Percentiles rank a stretch among this genome's conserved stretches.
Conservation (phyloP, 2,113 vertebrate genomes). For the Gnathochromis pfefferi region DNA sequence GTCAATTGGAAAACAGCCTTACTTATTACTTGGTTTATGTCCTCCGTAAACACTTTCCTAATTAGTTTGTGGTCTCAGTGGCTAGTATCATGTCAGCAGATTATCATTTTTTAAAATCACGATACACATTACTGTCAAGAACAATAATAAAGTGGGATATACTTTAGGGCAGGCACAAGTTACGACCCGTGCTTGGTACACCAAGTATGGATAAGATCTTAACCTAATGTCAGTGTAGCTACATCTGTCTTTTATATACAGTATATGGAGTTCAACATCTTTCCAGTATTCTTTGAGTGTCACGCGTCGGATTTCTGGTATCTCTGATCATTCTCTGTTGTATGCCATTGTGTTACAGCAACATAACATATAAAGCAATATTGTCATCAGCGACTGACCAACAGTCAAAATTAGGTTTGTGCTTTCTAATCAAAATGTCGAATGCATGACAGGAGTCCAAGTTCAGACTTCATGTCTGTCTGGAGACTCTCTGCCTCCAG, state of each 20-base stretch:
- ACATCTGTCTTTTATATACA: background rate
- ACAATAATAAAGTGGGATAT: background rate
- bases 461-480: constrained; percentile 20
- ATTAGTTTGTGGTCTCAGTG: background rate
- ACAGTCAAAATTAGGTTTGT: background rate
- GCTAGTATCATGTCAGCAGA: background rate
- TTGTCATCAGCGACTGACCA: background rate
- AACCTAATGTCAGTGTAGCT: background rate
- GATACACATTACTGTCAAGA: background rate
- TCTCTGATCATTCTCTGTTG: background rate
- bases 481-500: background rate
- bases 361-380: background rate
- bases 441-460: background rate
- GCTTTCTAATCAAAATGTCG: background rate
- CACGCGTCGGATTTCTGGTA: background rate
- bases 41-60: background rate
- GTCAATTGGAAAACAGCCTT: background rate
- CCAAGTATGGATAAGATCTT: background rate
- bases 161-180: background rate
- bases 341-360: background rate
- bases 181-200: background rate
- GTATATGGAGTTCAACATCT: background rate
- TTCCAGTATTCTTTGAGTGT: background rate
- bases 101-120: background rate
- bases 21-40: background rate